Percentiles rank a stretch among this genome's conserved stretches.
Evolutionary conservation across 2,113 vertebrate genomes (phyloP).

Genomic region (Oryzias celebensis): DNA sequence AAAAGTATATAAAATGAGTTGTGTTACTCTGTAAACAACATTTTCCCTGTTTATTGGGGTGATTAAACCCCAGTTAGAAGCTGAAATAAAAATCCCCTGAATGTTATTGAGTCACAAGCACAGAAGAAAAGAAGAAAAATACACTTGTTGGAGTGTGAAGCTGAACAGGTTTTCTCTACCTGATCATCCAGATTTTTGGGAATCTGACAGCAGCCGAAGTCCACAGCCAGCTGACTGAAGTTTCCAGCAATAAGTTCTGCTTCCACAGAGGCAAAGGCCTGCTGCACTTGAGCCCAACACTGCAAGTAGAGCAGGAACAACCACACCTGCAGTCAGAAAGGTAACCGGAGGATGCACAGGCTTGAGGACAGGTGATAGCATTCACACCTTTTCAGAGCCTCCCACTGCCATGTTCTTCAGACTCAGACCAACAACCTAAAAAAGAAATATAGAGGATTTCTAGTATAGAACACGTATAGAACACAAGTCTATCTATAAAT

Average conservation of each 20-base stretch:
- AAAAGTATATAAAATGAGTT: no score
- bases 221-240: constrained; percentile 47
- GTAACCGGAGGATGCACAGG: neutral
- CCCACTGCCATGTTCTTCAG: constrained; percentile 77
- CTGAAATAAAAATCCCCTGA: no score
- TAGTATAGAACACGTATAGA: no score
- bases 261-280: constrained; percentile 75
- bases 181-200: constrained; percentile 63
- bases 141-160: neutral
- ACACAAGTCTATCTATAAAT: no score
- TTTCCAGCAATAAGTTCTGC: constrained; percentile 46
- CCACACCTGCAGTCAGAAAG: neutral
- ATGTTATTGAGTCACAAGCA: no score
- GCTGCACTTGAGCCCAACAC: constrained; percentile 69
- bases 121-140: no score
- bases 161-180: constrained; percentile 22
- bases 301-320: constrained; percentile 36
- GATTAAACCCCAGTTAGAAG: no score
- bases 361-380: neutral
- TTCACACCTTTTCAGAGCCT: constrained; percentile 80
- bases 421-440: constrained; percentile 80
- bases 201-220: constrained; percentile 77
- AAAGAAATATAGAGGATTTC: constrained; percentile 12
- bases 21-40: no score
- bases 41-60: no score